Evolutionary conservation across 2,113 vertebrate genomes (phyloP), one percentile per base, ranked within the genome.

Genomic region (Channa maculata): DNA sequence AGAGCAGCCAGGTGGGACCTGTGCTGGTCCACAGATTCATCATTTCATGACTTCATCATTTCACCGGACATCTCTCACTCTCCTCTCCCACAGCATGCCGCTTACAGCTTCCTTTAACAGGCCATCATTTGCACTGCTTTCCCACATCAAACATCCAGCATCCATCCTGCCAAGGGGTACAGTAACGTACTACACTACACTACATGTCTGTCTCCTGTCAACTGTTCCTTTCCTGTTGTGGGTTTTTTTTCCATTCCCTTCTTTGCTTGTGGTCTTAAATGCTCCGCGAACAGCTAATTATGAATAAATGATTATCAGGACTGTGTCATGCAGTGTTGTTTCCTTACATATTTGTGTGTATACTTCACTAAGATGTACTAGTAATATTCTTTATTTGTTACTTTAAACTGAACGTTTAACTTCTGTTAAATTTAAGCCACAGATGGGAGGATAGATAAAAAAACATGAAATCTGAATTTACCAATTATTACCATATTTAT

Each of bases 21-120:
- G 41, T 50, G 64, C 14, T 75, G 51, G 53, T 13, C 0, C 38
- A 8, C 64, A 78, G 63, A 52, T 58, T 72, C 80, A 75, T 78
- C 51, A 67, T 6, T 77, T 86, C 61, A 72, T 87, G 36, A 45
- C 48, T 46, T 73, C 64, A 76, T 85, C 58, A 8, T 75, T 87
- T 92, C 89, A 92, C 82, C 71, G 74, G 77, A 73, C 88, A 82
- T 93, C 75, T 92, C 74, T 93, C 90, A 51, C 91, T 94, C 87
- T 93, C 86, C 86, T 93, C 90, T 83, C 90, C 88, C 80, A 93
- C 94, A 93, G 94, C 91, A 92, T 91, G 90, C 61, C 24, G 87
- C 88, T 92, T 87, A 90, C 86, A 93, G 86, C 87, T 90, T 93
- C 91, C 85, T 90, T 93, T 94, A 86, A 71, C 91, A 92, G 81